phyloP scores from a whole-genome alignment of 2,888 invertebrate genomes.

The Scaptomyza cyrtandrae region DNA sequence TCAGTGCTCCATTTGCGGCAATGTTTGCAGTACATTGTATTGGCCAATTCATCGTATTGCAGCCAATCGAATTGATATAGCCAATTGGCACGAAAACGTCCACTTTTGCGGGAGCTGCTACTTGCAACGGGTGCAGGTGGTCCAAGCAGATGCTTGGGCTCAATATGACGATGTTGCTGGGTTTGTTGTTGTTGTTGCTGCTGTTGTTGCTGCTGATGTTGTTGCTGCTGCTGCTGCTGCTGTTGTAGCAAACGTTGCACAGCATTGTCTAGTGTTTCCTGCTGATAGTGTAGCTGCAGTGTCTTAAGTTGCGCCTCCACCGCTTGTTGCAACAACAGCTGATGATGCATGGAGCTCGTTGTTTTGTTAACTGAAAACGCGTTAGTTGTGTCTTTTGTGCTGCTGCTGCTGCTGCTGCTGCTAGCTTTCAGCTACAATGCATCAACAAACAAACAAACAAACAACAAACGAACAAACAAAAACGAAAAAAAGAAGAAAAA shows the following conservation, averaged over 20 bases:
- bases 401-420: slow-evolving; percentile 20
- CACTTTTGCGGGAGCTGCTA: slow-evolving; percentile 85
- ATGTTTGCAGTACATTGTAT: slow-evolving; percentile 90
- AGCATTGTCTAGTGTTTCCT: slow-evolving; percentile 68
- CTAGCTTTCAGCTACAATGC: slow-evolving; percentile 37
- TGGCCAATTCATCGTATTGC: slow-evolving; percentile 88
- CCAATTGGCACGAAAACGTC: slow-evolving; percentile 89
- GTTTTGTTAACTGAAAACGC: slow-evolving; percentile 43
- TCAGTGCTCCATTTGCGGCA: slow-evolving; percentile 90
- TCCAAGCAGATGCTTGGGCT: slow-evolving; percentile 8
- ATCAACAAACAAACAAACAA: slow-evolving; percentile 22
- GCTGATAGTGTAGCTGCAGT: slow-evolving; percentile 78
- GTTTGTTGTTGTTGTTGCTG: slow-evolving; percentile 82
- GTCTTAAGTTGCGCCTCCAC: slow-evolving; percentile 78
- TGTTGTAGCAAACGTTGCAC: slow-evolving; percentile 73
- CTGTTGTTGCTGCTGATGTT: slow-evolving; percentile 82
- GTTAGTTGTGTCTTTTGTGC: slow-evolving; percentile 53
- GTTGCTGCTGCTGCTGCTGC: slow-evolving; percentile 84
- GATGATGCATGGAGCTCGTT: slow-evolving; percentile 68
- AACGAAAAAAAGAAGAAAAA: slow-evolving; percentile 59
- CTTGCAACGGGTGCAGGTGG: neutral
- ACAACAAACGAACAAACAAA: slow-evolving; percentile 47
- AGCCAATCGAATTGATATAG: slow-evolving; percentile 90
- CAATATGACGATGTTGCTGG: slow-evolving; percentile 33
- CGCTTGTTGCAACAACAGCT: slow-evolving; percentile 78